phyloP scores from a whole-genome alignment of 2,797 vertebrate species.

The Hippoglossus hippoglossus region DNA sequence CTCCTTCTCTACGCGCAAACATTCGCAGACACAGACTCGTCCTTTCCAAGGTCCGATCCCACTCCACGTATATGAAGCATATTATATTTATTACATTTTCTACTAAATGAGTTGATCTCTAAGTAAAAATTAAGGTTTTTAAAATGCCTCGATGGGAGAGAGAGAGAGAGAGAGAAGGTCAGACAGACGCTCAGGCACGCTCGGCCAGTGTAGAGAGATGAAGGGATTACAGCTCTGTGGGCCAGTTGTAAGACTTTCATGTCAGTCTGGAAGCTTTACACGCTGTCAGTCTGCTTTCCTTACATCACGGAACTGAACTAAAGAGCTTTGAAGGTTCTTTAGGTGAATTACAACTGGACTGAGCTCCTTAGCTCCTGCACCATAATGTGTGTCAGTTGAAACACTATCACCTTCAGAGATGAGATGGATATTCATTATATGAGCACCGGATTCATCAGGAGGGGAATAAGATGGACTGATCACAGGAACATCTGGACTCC shows the following conservation, averaged over 20 bases:
- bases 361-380: neutral
- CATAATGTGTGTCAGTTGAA: slow-evolving; percentile 6
- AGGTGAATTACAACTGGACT: slow-evolving; percentile 38
- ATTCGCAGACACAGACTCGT: slow-evolving; percentile 41
- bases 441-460: slow-evolving; percentile 1
- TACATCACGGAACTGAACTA: slow-evolving; percentile 24
- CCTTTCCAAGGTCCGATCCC: slow-evolving; percentile 60
- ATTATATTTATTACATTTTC: slow-evolving; percentile 10
- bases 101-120: neutral
- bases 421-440: slow-evolving; percentile 2
- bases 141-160: slow-evolving; percentile 3
- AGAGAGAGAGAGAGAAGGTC: neutral
- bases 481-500: slow-evolving; percentile 21
- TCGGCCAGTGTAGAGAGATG: slow-evolving; percentile 17
- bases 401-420: slow-evolving; percentile 5
- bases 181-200: slow-evolving; percentile 14
- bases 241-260: slow-evolving; percentile 16
- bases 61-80: slow-evolving; percentile 50
- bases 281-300: slow-evolving; percentile 22
- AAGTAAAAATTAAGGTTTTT: neutral
- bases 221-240: slow-evolving; percentile 31
- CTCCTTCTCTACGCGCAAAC: slow-evolving; percentile 42
- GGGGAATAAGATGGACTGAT: neutral
- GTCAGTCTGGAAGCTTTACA: slow-evolving; percentile 38
- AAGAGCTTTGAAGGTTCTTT: slow-evolving; percentile 24